These are phyloP conservation scores for Drosophila ogumai DNA, from an alignment of 1,140 invertebrate genomes.

Conservation along the genomic window DNA sequence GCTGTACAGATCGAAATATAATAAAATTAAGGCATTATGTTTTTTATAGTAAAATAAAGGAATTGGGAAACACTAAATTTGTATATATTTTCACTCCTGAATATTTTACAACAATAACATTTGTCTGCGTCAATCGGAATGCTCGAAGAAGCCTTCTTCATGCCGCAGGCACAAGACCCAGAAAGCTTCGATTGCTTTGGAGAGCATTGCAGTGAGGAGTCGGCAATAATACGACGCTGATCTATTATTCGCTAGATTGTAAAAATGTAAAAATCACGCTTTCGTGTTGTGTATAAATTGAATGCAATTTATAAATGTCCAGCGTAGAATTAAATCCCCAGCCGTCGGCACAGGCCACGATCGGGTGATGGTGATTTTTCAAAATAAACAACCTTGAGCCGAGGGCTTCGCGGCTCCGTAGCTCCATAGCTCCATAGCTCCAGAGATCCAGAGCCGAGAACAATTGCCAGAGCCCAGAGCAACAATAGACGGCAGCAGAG, in stretches of 20 bases:
- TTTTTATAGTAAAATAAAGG: neutral
- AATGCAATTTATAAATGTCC: conserved; percentile 83
- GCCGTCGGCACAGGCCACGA: conserved; percentile 68
- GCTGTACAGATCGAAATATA: neutral
- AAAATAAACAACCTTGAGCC: conserved; percentile 81
- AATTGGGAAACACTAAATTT: no score
- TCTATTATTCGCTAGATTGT: conserved; percentile 82
- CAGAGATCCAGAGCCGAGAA: conserved; percentile 45
- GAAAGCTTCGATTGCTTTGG: conserved; percentile 8
- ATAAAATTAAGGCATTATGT: neutral
- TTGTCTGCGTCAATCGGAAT: conserved; percentile 3
- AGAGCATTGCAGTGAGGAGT: conserved; percentile 28
- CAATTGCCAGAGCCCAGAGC: conserved; percentile 41
- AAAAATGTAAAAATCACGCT: conserved; percentile 83
- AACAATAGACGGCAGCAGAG: conserved; percentile 66
- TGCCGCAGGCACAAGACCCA: conserved; percentile 16
- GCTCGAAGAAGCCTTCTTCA: conserved; percentile 9
- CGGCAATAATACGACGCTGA: conserved; percentile 74
- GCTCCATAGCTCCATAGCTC: conserved; percentile 8
- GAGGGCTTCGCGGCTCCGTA: conserved; percentile 29
- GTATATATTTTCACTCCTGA: neutral
- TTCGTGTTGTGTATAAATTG: conserved; percentile 83
- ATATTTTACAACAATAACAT: neutral
- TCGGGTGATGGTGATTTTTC: conserved; percentile 77
- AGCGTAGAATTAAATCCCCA: conserved; percentile 80